A percentile compares a stretch with the other conserved stretches of the same genome.
Evolutionary conservation across 2,113 vertebrate species (phyloP).

Genomic region (Alexandromys fortis): DNA sequence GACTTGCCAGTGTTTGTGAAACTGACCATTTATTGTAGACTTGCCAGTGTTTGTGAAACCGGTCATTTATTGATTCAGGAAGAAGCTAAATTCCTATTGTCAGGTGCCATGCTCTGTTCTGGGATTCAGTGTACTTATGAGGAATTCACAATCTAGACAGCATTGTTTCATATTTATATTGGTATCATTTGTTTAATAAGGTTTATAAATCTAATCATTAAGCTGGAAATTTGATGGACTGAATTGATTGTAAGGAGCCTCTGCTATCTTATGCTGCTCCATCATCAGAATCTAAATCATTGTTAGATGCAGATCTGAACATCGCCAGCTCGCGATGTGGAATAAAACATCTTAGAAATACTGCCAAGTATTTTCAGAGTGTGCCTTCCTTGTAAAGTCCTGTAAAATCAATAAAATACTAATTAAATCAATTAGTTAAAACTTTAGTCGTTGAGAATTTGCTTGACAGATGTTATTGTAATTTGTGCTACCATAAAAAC

Average conservation of each 20-base stretch:
- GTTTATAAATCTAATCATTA: not conserved
- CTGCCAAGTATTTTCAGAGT: not conserved
- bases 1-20: not conserved
- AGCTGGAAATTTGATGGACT: not conserved
- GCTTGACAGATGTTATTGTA: not conserved
- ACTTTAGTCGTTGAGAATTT: conserved; percentile 38
- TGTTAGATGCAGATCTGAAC: not conserved
- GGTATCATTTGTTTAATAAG: not conserved
- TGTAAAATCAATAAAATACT: not conserved
- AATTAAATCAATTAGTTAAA: conserved; percentile 32
- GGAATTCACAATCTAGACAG: not conserved
- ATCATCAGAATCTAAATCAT: not conserved
- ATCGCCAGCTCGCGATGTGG: not conserved
- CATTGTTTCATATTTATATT: not conserved
- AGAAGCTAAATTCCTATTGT: not conserved
- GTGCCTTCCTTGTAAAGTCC: not conserved
- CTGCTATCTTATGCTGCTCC: not conserved
- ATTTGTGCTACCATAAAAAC: conserved; percentile 5
- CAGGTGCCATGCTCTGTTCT: not conserved
- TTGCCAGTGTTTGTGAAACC: not conserved
- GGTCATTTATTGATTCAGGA: not conserved
- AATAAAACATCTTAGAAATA: conserved; percentile 5
- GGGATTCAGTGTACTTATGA: not conserved
- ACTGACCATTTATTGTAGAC: not conserved
- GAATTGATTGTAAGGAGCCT: not conserved